phyloP scores from a whole-genome alignment of 2,113 vertebrate species.

The Gymnarchus niloticus region DNA sequence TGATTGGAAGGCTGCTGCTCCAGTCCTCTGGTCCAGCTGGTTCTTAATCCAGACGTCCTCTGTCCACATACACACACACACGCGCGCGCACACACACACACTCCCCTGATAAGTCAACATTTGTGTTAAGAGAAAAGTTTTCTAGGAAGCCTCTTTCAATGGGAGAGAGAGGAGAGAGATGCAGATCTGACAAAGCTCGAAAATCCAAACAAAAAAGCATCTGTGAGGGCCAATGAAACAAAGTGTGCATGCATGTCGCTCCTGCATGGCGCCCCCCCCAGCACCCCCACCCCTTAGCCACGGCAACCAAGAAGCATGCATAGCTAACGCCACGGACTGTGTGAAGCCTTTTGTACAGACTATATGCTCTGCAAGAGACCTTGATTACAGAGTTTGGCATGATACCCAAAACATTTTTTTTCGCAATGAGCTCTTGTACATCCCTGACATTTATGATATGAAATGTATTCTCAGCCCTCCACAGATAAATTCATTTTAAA shows the following conservation, averaged over 20 bases:
- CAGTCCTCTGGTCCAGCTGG: not conserved
- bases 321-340: constrained; percentile 86
- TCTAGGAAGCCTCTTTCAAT: constrained; percentile 28
- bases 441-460: constrained; percentile 80
- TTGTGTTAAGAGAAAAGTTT: constrained; percentile 32
- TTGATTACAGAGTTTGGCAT: constrained; percentile 82
- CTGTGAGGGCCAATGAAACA: constrained; percentile 70
- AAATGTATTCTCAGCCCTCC: constrained; percentile 81
- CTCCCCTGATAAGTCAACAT: constrained; percentile 30
- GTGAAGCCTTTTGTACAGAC: constrained; percentile 80
- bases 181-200: constrained; percentile 61
- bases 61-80: not conserved
- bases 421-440: constrained; percentile 74
- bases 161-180: constrained; percentile 12
- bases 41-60: constrained; percentile 10
- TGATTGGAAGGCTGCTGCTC: not conserved
- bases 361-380: constrained; percentile 72
- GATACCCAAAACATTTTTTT: constrained; percentile 70
- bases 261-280: constrained; percentile 65
- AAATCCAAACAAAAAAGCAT: constrained; percentile 68
- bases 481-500: constrained; percentile 89
- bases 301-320: constrained; percentile 94
- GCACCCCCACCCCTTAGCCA: constrained; percentile 70
- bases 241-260: constrained; percentile 75
- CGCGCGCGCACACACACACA: not conserved